Conservation (phyloP, 2,888 invertebrate genomes). For the Aethes cnicana region DNA sequence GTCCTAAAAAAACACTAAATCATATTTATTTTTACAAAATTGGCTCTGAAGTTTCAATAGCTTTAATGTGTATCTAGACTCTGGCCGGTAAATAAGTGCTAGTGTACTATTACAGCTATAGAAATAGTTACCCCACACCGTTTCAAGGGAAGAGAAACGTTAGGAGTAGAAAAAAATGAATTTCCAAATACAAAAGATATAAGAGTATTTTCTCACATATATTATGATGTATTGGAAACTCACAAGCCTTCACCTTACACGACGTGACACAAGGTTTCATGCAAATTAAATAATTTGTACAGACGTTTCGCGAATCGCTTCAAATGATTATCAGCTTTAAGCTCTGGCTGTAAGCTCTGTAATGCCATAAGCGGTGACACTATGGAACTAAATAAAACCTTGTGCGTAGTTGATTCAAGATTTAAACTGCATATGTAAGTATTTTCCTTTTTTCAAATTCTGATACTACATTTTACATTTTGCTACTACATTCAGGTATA, state of each 20-base stretch:
- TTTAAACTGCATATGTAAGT: slow-evolving; percentile 16
- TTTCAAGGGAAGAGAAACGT: slow-evolving; percentile 14
- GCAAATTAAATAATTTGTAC: not conserved
- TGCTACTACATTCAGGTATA: no score
- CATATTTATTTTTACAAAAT: no score
- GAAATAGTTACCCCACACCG: slow-evolving; percentile 11
- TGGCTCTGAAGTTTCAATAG: no score
- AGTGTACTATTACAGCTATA: not conserved
- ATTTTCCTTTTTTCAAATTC: not conserved
- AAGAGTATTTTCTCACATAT: no score
- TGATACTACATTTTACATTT: no score
- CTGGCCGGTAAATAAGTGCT: slow-evolving; percentile 8
- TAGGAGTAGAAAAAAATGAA: slow-evolving; percentile 1
- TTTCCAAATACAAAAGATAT: not conserved
- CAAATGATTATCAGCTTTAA: slow-evolving; percentile 2
- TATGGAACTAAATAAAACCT: slow-evolving; percentile 16
- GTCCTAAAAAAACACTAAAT: no score
- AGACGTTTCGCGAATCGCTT: not conserved
- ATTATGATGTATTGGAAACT: slow-evolving; percentile 1
- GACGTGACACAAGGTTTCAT: slow-evolving; percentile 25
- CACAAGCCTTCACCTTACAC: slow-evolving; percentile 21
- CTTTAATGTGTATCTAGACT: not conserved
- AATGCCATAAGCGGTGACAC: slow-evolving; percentile 1
- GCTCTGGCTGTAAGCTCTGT: not conserved
- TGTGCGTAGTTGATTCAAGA: slow-evolving; percentile 13